A percentile compares a stretch with the other conserved stretches of the same genome.
These are phyloP conservation scores for Saccopteryx leptura DNA, from an alignment of 2,113 vertebrate genomes.

Conservation along the genomic window DNA sequence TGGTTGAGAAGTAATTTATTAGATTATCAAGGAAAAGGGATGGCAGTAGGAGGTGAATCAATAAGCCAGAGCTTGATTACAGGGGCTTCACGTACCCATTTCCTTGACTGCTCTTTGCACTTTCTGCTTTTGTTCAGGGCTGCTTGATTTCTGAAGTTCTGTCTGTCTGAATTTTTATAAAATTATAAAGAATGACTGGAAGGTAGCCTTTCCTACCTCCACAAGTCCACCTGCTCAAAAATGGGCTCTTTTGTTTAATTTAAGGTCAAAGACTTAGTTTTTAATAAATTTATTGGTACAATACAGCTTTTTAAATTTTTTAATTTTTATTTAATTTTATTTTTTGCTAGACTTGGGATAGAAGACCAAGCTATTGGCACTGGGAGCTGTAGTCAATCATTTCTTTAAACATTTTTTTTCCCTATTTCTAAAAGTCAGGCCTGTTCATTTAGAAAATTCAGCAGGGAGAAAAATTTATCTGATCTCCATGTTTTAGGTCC, in stretches of 20 bases:
- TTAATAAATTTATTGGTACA: background rate
- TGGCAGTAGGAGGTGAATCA: background rate
- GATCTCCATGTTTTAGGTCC: background rate
- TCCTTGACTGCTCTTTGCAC: background rate
- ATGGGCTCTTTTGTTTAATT: conserved; percentile 10
- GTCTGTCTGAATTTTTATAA: background rate
- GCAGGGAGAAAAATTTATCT: conserved; percentile 44
- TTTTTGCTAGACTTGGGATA: background rate
- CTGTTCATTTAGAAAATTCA: conserved; percentile 45
- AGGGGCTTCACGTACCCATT: background rate
- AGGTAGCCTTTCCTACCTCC: background rate
- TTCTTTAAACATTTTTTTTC: background rate
- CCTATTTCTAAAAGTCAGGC: background rate
- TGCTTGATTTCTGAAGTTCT: background rate
- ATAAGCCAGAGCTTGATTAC: background rate
- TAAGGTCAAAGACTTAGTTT: background rate
- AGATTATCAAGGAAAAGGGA: background rate
- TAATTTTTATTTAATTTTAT: background rate
- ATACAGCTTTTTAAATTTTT: background rate
- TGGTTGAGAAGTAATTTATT: background rate
- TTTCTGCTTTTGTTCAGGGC: background rate
- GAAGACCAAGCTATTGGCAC: background rate
- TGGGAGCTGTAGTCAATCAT: background rate
- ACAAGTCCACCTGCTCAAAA: background rate
- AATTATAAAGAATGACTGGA: background rate